Base-by-base conservation (phyloP, 2,888 invertebrate species). In the Macrophya annulata region DNA sequence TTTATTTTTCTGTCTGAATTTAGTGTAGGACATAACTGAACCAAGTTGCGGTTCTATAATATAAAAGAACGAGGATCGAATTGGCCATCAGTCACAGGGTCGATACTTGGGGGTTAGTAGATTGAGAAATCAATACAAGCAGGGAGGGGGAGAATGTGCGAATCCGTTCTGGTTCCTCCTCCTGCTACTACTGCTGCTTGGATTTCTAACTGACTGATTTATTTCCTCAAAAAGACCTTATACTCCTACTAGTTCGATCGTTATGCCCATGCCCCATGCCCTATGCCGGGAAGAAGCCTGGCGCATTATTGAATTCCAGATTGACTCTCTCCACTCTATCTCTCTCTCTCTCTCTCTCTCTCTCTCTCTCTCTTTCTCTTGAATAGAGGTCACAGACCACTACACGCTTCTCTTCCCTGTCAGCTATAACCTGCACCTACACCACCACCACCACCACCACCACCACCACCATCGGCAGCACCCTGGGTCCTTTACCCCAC, bases 401-500 rank as follows among this genome's bases (percentile, higher is more conserved):
- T 76, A 76, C 76, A 76, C 48, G 21, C 21, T n/a, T n/a, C 76
- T 12, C 25, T 8, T n/a, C 55, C 12, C 31, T 15, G 31, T 31
- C 76, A 25, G 62, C 62, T 76, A 76, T 76, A 51, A 76, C 48
- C 76, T 51, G 51, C 65, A 25, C 65, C n/a, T n/a, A n/a, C 25
- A 40, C 40, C 37, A 25, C 15, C 15, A 84, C 40, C 31, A n/a
- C 84, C 65, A 25, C 82, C 45, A n/a, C 65, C 25, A 40, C 40
- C 37, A 25, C 15, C 15, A 84, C 40, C 31, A n/a, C 84, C 65
- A 25, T 83, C 45, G 72, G 82, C 85, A 85, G 79, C 85, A 85
- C 79, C 62, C 86, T 37, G 76, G 45, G 85, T 74, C 21, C 72
- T 74, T n/a, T n/a, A 74, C 59, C 81, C 85, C 85, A 77, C 85